These are phyloP conservation scores for Gonatopus flavifemur DNA, from an alignment of 1,140 invertebrate species.

Conservation along the genomic window DNA sequence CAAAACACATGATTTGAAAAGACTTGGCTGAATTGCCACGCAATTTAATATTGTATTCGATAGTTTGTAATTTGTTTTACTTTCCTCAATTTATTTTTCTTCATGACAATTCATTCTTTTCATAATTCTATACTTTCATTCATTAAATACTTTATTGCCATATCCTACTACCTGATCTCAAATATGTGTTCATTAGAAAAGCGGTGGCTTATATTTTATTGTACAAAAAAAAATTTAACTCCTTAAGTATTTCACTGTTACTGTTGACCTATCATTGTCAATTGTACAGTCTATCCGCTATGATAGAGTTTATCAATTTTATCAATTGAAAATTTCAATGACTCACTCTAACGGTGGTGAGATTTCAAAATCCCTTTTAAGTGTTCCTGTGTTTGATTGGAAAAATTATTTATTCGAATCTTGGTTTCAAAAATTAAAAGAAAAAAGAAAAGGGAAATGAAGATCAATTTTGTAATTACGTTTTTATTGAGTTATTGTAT, in stretches of 20 bases:
- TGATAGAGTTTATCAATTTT: conserved; percentile 11
- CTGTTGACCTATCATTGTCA: conserved; percentile 15
- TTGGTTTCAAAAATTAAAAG: too few species aligned
- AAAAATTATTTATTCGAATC: conserved; percentile 5
- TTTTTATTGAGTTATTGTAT: conserved; percentile 28
- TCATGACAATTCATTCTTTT: conserved; percentile 11
- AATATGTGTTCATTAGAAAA: conserved; percentile 43
- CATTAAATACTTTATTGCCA: conserved; percentile 33
- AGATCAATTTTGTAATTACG: conserved; percentile 11
- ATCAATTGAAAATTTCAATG: conserved; percentile 8
- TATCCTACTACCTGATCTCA: conserved; percentile 44
- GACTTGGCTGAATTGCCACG: conserved; percentile 4
- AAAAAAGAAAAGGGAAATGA: too few species aligned
- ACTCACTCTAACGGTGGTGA: too few species aligned
- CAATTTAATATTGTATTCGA: conserved; percentile 5
- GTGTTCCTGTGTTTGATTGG: conserved; percentile 3
- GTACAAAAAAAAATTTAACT: conserved; percentile 35
- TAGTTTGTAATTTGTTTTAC: conserved; percentile 9
- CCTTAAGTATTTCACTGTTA: conserved; percentile 23
- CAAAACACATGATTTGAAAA: conserved; percentile 11
- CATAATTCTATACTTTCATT: conserved; percentile 12
- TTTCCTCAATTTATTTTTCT: conserved; percentile 9
- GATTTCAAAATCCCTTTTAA: conserved; percentile 11
- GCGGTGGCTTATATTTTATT: conserved; percentile 35
- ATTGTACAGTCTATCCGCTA: conserved; percentile 10